A percentile compares a stretch with the other conserved stretches of the same genome.
phyloP scores from a whole-genome alignment of 2,113 vertebrate genomes.

The Oncorhynchus mykiss region DNA sequence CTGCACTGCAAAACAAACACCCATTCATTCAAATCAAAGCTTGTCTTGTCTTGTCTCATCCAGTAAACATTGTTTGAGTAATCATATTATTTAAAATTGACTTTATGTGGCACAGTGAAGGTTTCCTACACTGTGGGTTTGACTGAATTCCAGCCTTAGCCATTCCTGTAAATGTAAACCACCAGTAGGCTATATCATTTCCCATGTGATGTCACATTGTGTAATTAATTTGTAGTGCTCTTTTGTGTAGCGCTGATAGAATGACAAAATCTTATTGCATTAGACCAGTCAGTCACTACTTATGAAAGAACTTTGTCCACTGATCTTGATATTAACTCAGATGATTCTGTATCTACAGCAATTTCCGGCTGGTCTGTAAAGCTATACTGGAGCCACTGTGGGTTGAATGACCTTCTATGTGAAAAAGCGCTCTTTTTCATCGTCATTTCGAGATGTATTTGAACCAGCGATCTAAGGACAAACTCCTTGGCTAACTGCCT shows the following conservation, averaged over 20 bases:
- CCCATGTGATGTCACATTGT: no score
- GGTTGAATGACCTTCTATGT: no score
- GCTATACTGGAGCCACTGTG: no score
- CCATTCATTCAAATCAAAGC: background rate
- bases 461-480: conserved; percentile 10
- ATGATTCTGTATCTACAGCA: no score
- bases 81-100: background rate
- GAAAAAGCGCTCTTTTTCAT: no score
- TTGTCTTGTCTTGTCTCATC: background rate
- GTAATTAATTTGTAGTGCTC: no score
- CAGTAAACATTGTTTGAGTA: background rate
- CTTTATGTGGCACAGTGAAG: background rate
- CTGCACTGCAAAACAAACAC: conserved; percentile 14
- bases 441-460: no score
- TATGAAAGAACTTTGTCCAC: background rate
- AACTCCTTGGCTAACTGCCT: conserved; percentile 3
- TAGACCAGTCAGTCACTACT: background rate
- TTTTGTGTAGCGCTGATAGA: no score
- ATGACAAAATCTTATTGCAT: no score
- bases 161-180: background rate
- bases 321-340: background rate
- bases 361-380: no score
- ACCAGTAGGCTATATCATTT: no score
- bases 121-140: background rate
- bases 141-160: background rate